Evolutionary conservation across 2,113 vertebrate species (phyloP).

Genomic region (Pagrus major): DNA sequence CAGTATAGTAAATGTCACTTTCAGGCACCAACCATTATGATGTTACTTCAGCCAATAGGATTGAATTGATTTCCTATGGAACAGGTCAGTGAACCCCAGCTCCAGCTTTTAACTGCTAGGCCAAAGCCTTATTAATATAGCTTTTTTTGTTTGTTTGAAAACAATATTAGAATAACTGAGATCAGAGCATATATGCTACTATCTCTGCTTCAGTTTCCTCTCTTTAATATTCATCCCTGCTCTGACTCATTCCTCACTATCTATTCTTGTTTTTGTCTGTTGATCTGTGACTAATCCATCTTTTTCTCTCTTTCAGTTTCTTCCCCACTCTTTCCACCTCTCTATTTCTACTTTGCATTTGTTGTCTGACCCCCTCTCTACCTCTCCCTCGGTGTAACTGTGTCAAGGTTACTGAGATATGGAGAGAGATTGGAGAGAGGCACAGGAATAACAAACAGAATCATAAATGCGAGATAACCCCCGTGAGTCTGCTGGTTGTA

Average conservation of each 20-base stretch:
- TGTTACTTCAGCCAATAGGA: neutral
- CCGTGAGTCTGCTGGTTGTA: slow-evolving; percentile 38
- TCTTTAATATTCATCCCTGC: neutral
- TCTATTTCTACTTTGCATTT: slow-evolving; percentile 48
- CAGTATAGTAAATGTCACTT: neutral
- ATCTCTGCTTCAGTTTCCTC: neutral
- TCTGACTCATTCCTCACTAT: slow-evolving; percentile 17
- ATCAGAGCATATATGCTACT: neutral
- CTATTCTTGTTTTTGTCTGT: slow-evolving; percentile 3
- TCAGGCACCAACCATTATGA: neutral
- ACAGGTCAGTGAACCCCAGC: neutral
- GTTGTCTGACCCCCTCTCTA: slow-evolving; percentile 37
- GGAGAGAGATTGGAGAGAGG: slow-evolving; percentile 28
- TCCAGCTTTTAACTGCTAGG: neutral
- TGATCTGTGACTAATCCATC: slow-evolving; percentile 12
- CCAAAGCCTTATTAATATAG: neutral
- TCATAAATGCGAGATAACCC: slow-evolving; percentile 62
- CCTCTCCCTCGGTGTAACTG: slow-evolving; percentile 30
- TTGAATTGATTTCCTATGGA: neutral
- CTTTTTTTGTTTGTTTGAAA: slow-evolving; percentile 1
- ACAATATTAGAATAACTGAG: slow-evolving; percentile 4
- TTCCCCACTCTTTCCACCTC: neutral
- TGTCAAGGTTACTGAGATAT: slow-evolving; percentile 68
- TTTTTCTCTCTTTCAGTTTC: slow-evolving; percentile 15
- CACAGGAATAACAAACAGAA: slow-evolving; percentile 74